phyloP scores from a whole-genome alignment of 2,113 vertebrate species.

The Pelodiscus sinensis region DNA sequence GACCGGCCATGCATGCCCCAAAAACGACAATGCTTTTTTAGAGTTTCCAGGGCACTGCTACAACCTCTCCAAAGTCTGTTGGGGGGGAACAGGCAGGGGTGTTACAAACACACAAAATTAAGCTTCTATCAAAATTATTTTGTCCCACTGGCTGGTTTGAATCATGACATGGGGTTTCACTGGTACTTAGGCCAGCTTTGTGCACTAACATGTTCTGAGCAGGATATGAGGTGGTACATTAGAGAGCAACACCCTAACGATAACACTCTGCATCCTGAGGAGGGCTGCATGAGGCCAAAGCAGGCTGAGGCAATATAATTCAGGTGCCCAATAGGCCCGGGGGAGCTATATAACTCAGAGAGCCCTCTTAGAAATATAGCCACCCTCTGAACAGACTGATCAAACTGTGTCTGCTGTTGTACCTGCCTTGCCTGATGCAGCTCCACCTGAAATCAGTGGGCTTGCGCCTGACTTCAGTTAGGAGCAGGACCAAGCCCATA shows the following conservation, averaged over 20 bases:
- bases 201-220: conserved; percentile 48
- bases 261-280: conserved; percentile 32
- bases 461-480: background rate
- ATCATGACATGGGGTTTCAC: conserved; percentile 37
- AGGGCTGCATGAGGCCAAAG: conserved; percentile 54
- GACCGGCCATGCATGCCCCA: background rate
- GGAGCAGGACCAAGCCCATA: background rate
- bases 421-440: background rate
- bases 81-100: background rate
- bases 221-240: conserved; percentile 43
- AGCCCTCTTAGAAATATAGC: conserved; percentile 39
- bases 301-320: conserved; percentile 51
- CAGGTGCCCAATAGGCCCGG: background rate
- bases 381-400: background rate
- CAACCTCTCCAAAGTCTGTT: background rate
- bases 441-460: background rate
- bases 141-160: conserved; percentile 33
- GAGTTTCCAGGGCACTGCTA: background rate
- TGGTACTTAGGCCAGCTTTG: conserved; percentile 19
- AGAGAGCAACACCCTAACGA: conserved; percentile 41
- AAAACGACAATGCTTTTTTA: background rate
- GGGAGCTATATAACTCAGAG: conserved; percentile 18
- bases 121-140: conserved; percentile 20
- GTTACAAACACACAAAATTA: background rate
- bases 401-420: background rate